phyloP scores from a whole-genome alignment of 2,888 invertebrate genomes.

The Pachliopta kotzebuea region DNA sequence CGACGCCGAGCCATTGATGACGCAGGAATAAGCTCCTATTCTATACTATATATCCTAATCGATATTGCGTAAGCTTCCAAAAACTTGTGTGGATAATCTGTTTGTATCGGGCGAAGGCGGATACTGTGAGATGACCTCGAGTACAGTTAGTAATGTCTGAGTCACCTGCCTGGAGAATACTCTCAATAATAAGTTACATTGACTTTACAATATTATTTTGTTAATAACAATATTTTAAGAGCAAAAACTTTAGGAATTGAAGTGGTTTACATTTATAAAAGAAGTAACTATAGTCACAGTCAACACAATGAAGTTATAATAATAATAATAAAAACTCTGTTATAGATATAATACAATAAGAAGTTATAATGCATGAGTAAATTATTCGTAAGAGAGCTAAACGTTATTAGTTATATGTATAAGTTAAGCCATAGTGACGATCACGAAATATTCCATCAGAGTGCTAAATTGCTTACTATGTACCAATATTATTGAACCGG shows the following conservation, averaged over 20 bases:
- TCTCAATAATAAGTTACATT: slow-evolving; percentile 34
- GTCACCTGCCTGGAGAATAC: slow-evolving; percentile 48
- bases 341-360: too few relatives aligned
- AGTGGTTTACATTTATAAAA: too few relatives aligned
- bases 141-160: slow-evolving; percentile 53
- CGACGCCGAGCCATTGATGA: slow-evolving; percentile 28
- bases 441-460: slow-evolving; percentile 14
- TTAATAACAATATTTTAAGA: background rate
- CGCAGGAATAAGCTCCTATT: slow-evolving; percentile 34
- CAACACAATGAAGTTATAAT: background rate
- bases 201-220: background rate
- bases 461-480: slow-evolving; percentile 17
- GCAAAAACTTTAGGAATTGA: background rate
- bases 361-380: too few relatives aligned
- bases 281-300: background rate
- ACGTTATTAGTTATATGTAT: background rate
- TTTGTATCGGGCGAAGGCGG: slow-evolving; percentile 47
- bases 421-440: background rate
- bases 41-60: too few relatives aligned
- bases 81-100: slow-evolving; percentile 34
- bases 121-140: slow-evolving; percentile 59
- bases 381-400: too few relatives aligned
- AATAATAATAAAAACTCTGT: too few relatives aligned
- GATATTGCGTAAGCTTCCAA: slow-evolving; percentile 40
- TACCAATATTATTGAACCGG: slow-evolving; percentile 19